Base-by-base conservation (phyloP, 2,888 invertebrate genomes). In the Hypolimnas misippus region DNA sequence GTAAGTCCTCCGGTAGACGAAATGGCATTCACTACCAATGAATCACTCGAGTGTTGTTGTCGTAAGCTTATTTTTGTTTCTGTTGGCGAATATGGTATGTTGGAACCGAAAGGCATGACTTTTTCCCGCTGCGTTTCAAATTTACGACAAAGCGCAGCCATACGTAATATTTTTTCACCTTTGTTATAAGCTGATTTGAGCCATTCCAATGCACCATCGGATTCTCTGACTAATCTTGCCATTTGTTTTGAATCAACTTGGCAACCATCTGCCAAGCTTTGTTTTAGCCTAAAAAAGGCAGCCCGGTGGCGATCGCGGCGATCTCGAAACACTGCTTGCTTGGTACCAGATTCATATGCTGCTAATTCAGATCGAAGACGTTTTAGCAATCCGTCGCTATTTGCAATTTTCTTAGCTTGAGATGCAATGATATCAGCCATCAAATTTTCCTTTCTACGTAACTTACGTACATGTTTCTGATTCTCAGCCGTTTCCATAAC, bases 41-140 rank as follows among this genome's bases (percentile, higher is more conserved):
- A 81, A 68, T 89, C 85, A 50, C 86, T 85, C 0, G 83, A 80
- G 21, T 75, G 74, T 40, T 78, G 79, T 16, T 71, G 75, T 46
- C 84, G 81, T 55, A 78, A 63, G 55, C 70, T 77, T 10, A 57
- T 54, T 67, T 82, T 85, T 6, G 73, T 67, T 64, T 78, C 73
- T n/a, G 73, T 73, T 16, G 84, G 82, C 1, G 80, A 77, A 57
- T 81, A 76, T 25, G 86, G 86, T 51, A 69, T 53, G 14, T 59
- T 63, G 6, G 78, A 77, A 51, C 85, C 89, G 64, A 77, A 92
- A 1, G 90, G 91, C 49, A 91, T 66, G 16, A 93, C 81, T 72
- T 92, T 93, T 77, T 94, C 93, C 12, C 86, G 81, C 66, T 89
- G 88, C 0, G 93, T 93, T 81, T 94, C 93, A 71, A 89, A 92